Conservation (phyloP, 2,113 vertebrate species). For the Callospermophilus lateralis region DNA sequence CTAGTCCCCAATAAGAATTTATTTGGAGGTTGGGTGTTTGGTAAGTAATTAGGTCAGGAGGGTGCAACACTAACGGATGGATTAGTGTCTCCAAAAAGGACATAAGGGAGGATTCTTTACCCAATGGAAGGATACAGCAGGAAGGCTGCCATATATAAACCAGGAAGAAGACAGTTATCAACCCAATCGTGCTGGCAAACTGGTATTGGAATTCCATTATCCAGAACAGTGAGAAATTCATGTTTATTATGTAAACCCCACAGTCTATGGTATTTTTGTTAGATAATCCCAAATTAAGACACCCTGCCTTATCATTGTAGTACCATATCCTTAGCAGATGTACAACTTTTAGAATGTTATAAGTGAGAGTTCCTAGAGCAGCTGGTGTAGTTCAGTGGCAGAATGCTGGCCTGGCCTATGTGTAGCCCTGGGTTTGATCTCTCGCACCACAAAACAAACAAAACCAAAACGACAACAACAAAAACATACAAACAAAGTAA, state of each 20-base stretch:
- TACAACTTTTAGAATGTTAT: neutral
- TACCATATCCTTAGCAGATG: neutral
- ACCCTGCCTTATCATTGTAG: neutral
- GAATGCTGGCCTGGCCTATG: neutral
- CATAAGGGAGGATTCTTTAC: neutral
- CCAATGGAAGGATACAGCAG: neutral
- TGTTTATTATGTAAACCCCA: neutral
- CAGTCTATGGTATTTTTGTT: neutral
- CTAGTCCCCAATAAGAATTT: neutral
- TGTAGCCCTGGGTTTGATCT: neutral
- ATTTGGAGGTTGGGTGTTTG: neutral
- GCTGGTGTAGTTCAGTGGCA: no score
- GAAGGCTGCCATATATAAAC: neutral
- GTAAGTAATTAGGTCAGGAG: neutral
- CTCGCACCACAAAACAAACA: neutral
- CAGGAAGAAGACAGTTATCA: neutral
- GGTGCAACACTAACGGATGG: accelerated
- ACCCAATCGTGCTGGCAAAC: no score
- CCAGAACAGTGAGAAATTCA: neutral
- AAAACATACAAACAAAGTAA: neutral
- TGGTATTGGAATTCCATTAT: neutral
- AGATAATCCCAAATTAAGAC: neutral
- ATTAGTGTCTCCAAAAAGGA: neutral
- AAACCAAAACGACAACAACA: no score
- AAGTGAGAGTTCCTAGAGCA: neutral